Base-by-base conservation (phyloP, 2,888 invertebrate genomes). In the Nemapogon koenigi region DNA sequence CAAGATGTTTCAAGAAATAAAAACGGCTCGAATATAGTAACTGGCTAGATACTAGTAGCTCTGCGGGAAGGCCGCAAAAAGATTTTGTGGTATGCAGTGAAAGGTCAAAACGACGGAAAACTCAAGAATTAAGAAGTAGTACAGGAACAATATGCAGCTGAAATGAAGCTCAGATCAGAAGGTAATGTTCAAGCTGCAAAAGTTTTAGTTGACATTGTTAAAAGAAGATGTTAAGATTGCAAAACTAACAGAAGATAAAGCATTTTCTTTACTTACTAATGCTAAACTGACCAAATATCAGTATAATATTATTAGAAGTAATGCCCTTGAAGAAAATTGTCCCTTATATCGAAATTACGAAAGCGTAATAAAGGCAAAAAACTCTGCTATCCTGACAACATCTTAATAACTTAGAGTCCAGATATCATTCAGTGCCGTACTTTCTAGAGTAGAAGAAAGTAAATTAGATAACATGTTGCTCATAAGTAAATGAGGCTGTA, bases 31-130 rank as follows among this genome's bases (percentile, higher is more conserved):
- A 29, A 29, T 29, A 29, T 29, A 29, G 6, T 29, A 29, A 29
- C 14, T 29, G 30, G 30, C 14, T 29, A 29, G 30, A 29, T 29
- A 29, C 30, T n/a, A n/a, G n/a, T n/a, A n/a, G n/a, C n/a, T 29
- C 11, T 29, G 14, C 8, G n/a, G 14, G n/a, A 29, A 29, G 29
- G 29, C 29, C 29, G 11, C 29, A 29, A 29, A 29, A 29, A 29
- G 29, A 29, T 14, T 29, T 29, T 22, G 22, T 22, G 22, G 22
- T 7, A 7, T 22, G 22, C 22, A 22, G 22, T 22, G 10, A 22
- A 22, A 22, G 22, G 10, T 22, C 10, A 22, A 22, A 22, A 22
- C 22, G 22, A 22, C 22, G 10, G 10, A 22, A 29, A 29, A 29
- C 29, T 10, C 11, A 29, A 29, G 29, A 29, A 29, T 29, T 29